phyloP scores from a whole-genome alignment of 2,113 vertebrate genomes.

The Copsychus sechellarum region DNA sequence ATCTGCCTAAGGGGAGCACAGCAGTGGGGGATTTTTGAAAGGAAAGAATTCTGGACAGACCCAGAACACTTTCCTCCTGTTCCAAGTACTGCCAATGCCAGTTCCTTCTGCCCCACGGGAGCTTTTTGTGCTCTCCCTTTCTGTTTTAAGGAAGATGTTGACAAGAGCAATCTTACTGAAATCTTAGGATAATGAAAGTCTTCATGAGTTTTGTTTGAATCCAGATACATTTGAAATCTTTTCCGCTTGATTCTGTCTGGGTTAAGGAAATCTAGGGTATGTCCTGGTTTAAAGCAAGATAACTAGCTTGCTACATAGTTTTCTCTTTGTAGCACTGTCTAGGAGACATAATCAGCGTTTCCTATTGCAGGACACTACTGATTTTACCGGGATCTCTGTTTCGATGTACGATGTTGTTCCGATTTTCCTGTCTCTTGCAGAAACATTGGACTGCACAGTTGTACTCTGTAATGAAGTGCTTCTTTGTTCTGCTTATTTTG shows the following conservation, averaged over 20 bases:
- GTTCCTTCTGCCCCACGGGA: background rate
- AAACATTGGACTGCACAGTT: background rate
- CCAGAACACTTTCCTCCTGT: background rate
- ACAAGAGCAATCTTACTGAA: background rate
- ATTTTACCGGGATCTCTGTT: background rate
- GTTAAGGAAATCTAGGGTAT: background rate
- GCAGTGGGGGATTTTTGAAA: background rate
- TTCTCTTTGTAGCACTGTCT: background rate
- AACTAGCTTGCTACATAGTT: background rate
- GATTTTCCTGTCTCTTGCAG: background rate
- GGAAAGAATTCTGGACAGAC: background rate
- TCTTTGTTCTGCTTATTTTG: background rate
- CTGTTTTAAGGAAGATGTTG: background rate
- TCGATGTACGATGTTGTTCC: fast-evolving
- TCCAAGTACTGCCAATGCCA: fast-evolving
- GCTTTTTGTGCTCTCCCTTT: background rate
- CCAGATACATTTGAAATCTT: background rate
- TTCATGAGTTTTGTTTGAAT: background rate
- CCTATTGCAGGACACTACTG: background rate
- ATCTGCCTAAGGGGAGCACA: background rate
- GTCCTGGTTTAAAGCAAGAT: background rate
- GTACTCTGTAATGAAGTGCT: background rate
- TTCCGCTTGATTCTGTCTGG: background rate
- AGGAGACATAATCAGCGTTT: background rate
- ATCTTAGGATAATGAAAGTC: background rate